Base-by-base conservation (phyloP, 2,888 invertebrate genomes). In the Ecdyonurus torrentis region DNA sequence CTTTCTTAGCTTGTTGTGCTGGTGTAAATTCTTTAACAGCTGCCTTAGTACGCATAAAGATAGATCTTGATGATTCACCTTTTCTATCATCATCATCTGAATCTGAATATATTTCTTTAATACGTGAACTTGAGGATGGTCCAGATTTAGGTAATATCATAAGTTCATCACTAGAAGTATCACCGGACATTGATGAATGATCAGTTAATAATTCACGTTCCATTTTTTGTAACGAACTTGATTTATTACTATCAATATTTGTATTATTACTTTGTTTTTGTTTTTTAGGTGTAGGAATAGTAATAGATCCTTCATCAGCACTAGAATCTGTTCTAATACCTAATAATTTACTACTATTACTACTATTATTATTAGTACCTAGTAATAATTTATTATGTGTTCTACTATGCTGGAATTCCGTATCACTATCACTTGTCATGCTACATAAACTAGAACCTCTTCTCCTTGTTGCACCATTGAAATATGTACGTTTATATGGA, bases 51-150 rank as follows among this genome's bases (percentile, higher is more conserved):
- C 89, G 81, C 66, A 89, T 80, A 59, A 78, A 61, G 15, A 64
- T 53, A 58, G 65, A 61, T 23, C 53, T 60, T 19, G 59, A 59
- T 20, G 64, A 58, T 52, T 60, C 60, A 18, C 37, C 66, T 58
- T 64, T 65, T 59, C 58, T 61, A 22, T 66, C 64, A 20, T 63
- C 63, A 25, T 52, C 61, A 69, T 88, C 87, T 68, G 87, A 88
- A 69, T 91, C 90, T 0, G 91, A 91, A 74, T 91, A 92, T 69
- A 91, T 91, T 65, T 87, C 85, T 22, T 83, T 78, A n/a, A 83
- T 80, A 64, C 81, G 80, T 71, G 82, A 37, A 15, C 37, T 15
- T 37, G 37, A 82, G 66, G 77, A 76, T 66, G 73, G 72, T 66
- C 71, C 70, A 68, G 73, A 74, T 37, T 78, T 77, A 69, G 78